Evolutionary conservation across 1,140 invertebrate genomes (phyloP), one percentile per base, ranked within the genome.

Genomic region (Drosophila asahinai): DNA sequence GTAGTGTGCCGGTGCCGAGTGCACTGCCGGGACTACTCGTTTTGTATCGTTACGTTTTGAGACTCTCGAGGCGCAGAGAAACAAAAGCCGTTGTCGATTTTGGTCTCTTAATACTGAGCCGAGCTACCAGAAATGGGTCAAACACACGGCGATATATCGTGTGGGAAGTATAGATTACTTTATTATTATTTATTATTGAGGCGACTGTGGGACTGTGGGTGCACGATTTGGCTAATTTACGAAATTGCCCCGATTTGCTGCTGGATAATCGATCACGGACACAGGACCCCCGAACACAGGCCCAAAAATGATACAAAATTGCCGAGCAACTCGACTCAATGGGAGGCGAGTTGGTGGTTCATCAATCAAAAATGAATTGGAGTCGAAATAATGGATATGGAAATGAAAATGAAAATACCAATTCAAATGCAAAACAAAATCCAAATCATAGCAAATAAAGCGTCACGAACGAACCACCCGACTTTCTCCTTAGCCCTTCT

Each of bases 111-210:
- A 81, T 73, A 65, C 79, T 43, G 55, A 51, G 52, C 25, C 38
- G 30, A 36, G 72, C 79, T 57, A 61, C 80, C 36, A 57, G 40
- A 83, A 83, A 80, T 83, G 58, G 81, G 81, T 80, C 81, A 77
- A 77, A 83, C 62, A 83, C 58, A 72, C 58, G 73, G 38, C 62
- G 79, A 82, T 82, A 73, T 73, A 74, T 64, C 80, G 79, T 73
- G 80, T 78, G 75, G 75, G 63, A 67, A 67, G 63, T 78, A 68
- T 67, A 83, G 67, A 83, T 83, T 83, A 83, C 72, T 83, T 80
- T 77, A 83, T 76, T 68, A 72, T 81, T 83, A 83, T 80, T 80
- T 77, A 77, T 80, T 83, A 42, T 45, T 47, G 19, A 17, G 54
- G 3, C n/a, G 58, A 17, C 14, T n/a, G 48, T 52, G 48, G 30